Percentiles rank a stretch among this genome's conserved stretches.
Conservation (phyloP, 2,888 invertebrate species). For the Empis stercorea region DNA sequence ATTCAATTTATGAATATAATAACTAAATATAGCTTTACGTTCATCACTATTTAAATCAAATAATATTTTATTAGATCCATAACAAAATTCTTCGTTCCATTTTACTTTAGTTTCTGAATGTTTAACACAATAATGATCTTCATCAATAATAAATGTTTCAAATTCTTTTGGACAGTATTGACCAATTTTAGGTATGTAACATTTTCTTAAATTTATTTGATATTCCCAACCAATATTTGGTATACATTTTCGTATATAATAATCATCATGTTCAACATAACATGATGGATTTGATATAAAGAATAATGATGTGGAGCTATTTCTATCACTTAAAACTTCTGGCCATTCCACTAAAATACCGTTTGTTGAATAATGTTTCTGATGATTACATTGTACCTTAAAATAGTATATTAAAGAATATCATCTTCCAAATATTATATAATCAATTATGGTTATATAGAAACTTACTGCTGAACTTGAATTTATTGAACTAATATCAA, state of each 20-base stretch:
- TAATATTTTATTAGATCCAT: conserved; percentile 21
- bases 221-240: conserved; percentile 11
- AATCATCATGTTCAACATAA: conserved; percentile 19
- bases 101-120: conserved; percentile 20
- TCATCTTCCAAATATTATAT: too few species aligned
- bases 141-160: conserved; percentile 15
- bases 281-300: conserved; percentile 28
- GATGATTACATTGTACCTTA: too few species aligned
- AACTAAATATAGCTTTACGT: conserved; percentile 24
- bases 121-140: conserved; percentile 23
- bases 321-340: conserved; percentile 9
- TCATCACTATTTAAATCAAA: conserved; percentile 15
- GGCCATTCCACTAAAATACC: not conserved
- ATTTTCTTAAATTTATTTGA: conserved; percentile 16
- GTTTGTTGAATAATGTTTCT: too few species aligned
- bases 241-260: conserved; percentile 11
- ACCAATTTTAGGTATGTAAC: not conserved
- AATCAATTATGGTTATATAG: too few species aligned
- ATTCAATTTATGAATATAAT: conserved; percentile 14
- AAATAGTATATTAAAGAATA: too few species aligned
- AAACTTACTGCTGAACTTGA: too few species aligned
- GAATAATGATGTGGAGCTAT: conserved; percentile 7
- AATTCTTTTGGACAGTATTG: conserved; percentile 20
- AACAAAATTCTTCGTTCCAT: conserved; percentile 22
- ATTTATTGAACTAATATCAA: too few species aligned